Base-by-base conservation (phyloP, 2,113 vertebrate species). In the Sander vitreus region DNA sequence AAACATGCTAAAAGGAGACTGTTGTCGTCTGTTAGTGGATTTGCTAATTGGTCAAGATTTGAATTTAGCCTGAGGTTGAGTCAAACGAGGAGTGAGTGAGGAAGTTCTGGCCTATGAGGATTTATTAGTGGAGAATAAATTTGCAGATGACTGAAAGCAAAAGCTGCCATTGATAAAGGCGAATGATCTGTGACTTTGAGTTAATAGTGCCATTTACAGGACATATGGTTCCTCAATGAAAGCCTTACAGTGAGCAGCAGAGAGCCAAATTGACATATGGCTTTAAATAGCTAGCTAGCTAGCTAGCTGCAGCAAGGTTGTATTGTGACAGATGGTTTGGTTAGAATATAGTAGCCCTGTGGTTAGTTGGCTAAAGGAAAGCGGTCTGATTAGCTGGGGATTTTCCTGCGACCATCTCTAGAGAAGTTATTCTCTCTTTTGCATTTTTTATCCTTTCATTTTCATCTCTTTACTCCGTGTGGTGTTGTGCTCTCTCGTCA, bases 261-360 rank as follows among this genome's bases (percentile, higher is more conserved):
- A 15, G 62, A 77, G 76, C 30, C 83, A 78, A 5, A 14, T 62
- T 10, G 80, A 63, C 85, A 87, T 80, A 64, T 85, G 85, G 72
- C 11, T 66, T 48, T 68, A 54, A 76, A 75, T 11, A 43, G 30
- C 50, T 15, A 16, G 62, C 36, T 58, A 64, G 50, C 79, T 76
- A 27, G 76, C 83, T 85, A 76, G 73, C 78, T 33, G 39, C 69
- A 82, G 45, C 45, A 25, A 74, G 57, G 60, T 69, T 76, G 57
- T 18, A 30, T 16, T 64, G 64, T 14, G 71, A 54, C 85, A 88
- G 88, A 88, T 84, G 80, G 69, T 60, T 85, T 65, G 64, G 54
- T 80, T 73, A 30, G 76, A 21, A 15, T 16, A 16, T 65, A 64
- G 27, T 25, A 27, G 45, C 69, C 78, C 85, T 67, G 82, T 12